A percentile compares a stretch with the other conserved stretches of the same genome.
Conservation (phyloP, 1,140 invertebrate genomes). For the Lerema accius region DNA sequence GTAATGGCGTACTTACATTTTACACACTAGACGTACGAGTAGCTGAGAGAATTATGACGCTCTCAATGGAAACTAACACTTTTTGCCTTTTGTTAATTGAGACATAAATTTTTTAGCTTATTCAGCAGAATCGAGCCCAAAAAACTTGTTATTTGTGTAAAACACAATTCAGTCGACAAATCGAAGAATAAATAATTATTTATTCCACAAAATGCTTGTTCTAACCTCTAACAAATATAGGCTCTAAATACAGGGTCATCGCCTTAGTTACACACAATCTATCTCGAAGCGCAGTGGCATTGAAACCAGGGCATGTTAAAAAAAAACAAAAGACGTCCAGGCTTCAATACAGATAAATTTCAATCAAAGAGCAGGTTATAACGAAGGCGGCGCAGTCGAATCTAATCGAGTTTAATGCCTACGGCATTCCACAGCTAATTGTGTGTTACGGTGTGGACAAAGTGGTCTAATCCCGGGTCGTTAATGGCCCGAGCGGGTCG, state of each 20-base stretch:
- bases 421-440: conserved; percentile 59
- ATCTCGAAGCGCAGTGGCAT: conserved; percentile 3
- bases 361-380: conserved; percentile 59
- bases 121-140: too few species aligned
- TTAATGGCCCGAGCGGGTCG: conserved; percentile 50
- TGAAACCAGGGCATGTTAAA: background rate
- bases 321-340: conserved; percentile 37
- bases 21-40: too few species aligned
- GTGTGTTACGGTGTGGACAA: conserved; percentile 46
- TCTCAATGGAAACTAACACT: too few species aligned
- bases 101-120: too few species aligned
- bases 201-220: too few species aligned
- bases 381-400: conserved; percentile 48
- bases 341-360: conserved; percentile 46
- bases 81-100: too few species aligned
- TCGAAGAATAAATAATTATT: too few species aligned
- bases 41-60: too few species aligned
- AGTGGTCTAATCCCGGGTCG: conserved; percentile 50
- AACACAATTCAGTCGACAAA: too few species aligned
- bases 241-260: too few species aligned
- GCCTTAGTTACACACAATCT: background rate
- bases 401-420: conserved; percentile 60
- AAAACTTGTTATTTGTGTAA: too few species aligned
- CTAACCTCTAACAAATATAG: too few species aligned
- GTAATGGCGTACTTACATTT: background rate